Evolutionary conservation across 1,140 invertebrate genomes (phyloP).

Genomic region (Drosophila subobscura): DNA sequence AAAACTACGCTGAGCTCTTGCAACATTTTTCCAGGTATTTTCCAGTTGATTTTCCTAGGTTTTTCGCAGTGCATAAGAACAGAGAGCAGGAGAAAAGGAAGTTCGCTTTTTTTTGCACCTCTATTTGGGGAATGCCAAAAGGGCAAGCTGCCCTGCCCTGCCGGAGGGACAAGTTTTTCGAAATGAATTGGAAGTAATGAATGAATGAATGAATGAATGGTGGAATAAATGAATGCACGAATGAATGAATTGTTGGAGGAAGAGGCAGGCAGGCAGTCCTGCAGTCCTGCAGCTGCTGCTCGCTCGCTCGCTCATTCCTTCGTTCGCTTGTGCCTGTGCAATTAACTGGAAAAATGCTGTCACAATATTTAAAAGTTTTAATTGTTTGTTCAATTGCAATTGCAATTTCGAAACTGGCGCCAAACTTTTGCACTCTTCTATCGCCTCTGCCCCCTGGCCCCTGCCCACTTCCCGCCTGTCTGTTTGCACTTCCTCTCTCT

Average conservation of each 20-base stretch:
- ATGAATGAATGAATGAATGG: constrained; percentile 26
- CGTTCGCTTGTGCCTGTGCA: constrained; percentile 57
- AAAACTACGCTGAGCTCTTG: too few relatives aligned
- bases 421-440: constrained; percentile 38
- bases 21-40: too few relatives aligned
- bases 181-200: constrained; percentile 72
- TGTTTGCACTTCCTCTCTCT: neutral
- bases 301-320: neutral
- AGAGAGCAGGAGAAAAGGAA: neutral
- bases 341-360: constrained; percentile 80
- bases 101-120: constrained; percentile 33
- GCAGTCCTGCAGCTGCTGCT: constrained; percentile 27
- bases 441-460: too few relatives aligned
- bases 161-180: constrained; percentile 35
- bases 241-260: neutral
- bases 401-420: constrained; percentile 48
- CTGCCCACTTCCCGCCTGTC: neutral
- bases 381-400: constrained; percentile 79
- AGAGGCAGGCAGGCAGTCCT: neutral
- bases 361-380: constrained; percentile 81
- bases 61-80: neutral
- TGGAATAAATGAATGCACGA: neutral
- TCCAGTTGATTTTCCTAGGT: neutral
- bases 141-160: constrained; percentile 14
- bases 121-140: constrained; percentile 27